Base-by-base conservation (phyloP, 2,113 vertebrate species). In the Spermophilus dauricus region DNA sequence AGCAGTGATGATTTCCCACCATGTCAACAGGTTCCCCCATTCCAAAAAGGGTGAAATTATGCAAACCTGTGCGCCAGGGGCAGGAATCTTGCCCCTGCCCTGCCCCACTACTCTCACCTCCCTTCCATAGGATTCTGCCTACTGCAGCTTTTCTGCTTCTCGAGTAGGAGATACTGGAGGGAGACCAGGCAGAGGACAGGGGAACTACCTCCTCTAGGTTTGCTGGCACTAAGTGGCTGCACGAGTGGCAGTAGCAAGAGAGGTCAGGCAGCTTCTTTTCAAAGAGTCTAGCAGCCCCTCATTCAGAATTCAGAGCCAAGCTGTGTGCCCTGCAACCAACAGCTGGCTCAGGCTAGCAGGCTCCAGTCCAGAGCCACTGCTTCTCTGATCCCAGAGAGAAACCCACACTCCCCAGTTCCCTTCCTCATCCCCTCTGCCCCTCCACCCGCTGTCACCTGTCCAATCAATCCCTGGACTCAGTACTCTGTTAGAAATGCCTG, bases 91-190 rank as follows among this genome's bases (percentile, higher is more conserved):
- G 20, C 14, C 34, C 45, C 45, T 45, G 45, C 8, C 45, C 45
- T 45, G 45, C 45, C 45, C 45, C 45, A 45, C 45, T 45, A 45
- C 45, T 45, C 45, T 8, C 45, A 45, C 45, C 45, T 34, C 42
- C 8, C 51, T 53, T 4, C 51, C 32, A 53, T 51, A 17, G 63
- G 88, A 26, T 48, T 86, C 67, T 20, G 65, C 56, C 63, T 34
- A 56, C 42, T 22, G 37, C n/a, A 39, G 39, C 61, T 80, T 0
- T 0, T 37, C n/a, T 7, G 58, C 53, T 78, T 87, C 84, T 51
- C 28, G 13, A 2, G 5, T 0, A 7, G 51, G 34, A 45, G 34
- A 30, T 39, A 12, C 48, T 56, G 3, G 14, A 34, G 53, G n/a
- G 20, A 39, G 61, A 28, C 32, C 3, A n/a, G n/a, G n/a, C 42